Conservation (phyloP, 1,140 invertebrate species). For the Laupala kohalensis region DNA sequence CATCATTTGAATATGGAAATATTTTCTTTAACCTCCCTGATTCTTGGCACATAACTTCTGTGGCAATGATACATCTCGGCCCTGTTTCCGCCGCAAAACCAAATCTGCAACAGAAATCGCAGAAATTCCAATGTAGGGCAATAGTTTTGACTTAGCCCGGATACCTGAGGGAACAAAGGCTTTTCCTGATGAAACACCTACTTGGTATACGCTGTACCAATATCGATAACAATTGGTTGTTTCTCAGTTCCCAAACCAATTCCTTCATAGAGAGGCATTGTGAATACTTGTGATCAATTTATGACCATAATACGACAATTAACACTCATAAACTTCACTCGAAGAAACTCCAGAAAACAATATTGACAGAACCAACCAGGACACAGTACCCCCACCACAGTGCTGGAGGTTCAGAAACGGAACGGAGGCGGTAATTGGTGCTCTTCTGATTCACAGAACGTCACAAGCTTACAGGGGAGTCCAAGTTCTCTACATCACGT, state of each 20-base stretch:
- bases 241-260: constrained; percentile 69
- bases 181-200: constrained; percentile 32
- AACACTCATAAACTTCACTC: neutral
- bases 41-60: constrained; percentile 54
- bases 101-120: constrained; percentile 45
- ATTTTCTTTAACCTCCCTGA: constrained; percentile 48
- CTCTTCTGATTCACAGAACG: too few species aligned
- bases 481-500: neutral
- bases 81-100: constrained; percentile 79
- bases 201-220: constrained; percentile 89
- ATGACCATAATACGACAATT: neutral
- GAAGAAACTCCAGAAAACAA: neutral
- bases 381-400: neutral
- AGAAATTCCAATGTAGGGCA: constrained; percentile 1
- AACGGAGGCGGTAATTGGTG: too few species aligned
- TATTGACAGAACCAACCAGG: neutral
- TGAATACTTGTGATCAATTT: neutral
- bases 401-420: neutral
- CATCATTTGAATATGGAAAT: constrained; percentile 51
- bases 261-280: constrained; percentile 61
- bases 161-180: too few species aligned
- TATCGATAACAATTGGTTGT: constrained; percentile 76
- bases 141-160: neutral
- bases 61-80: constrained; percentile 75
- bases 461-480: too few species aligned